Base-by-base conservation (phyloP, 2,888 invertebrate species). In the Drosophila eohydei region DNA sequence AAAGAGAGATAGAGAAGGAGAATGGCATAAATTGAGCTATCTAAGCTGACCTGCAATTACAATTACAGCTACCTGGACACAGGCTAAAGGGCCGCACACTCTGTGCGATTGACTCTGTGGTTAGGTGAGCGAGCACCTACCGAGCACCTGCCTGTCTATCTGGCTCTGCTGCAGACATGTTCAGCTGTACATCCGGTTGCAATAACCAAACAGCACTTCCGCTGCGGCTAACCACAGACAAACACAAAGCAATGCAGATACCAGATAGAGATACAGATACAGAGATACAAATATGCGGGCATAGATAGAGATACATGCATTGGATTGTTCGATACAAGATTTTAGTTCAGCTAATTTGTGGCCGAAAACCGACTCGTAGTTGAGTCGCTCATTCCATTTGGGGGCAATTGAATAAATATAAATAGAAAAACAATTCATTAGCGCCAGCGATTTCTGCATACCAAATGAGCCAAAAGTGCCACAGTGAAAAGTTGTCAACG, bases 391-490 rank as follows among this genome's bases (percentile, higher is more conserved):
- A 14, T 12, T 50, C 4, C 30, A 7, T 12, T 26, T 30, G 57
- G 52, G 30, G 66, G 43, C 67, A 61, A 63, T 58, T 67, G 68
- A 57, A 64, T 76, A 60, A 77, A 64, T 52, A 63, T 28, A 52
- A 69, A 63, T 68, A 48, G 46, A 63, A 48, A 77, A 81, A 70
- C 70, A 80, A 74, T 80, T 80, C 81, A 78, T 80, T 80, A 78
- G 58, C 60, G 52, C 14, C 51, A 9, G 40, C 58, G 34, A 64
- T 52, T 72, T 74, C 68, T 70, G 80, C 74, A 80, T 80, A 68
- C 67, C 30, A 71, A 70, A 74, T 66, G 60, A 71, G 59, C 38
- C 12, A 5, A 34, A 28, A 28, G 46, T 28, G 34, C 30, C 41
- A 14, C 56, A 26, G 32, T 26, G 60, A 70, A 72, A 69, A 54